These are phyloP conservation scores for Rhombomys opimus DNA, from an alignment of 2,113 vertebrate species.

Conservation along the genomic window DNA sequence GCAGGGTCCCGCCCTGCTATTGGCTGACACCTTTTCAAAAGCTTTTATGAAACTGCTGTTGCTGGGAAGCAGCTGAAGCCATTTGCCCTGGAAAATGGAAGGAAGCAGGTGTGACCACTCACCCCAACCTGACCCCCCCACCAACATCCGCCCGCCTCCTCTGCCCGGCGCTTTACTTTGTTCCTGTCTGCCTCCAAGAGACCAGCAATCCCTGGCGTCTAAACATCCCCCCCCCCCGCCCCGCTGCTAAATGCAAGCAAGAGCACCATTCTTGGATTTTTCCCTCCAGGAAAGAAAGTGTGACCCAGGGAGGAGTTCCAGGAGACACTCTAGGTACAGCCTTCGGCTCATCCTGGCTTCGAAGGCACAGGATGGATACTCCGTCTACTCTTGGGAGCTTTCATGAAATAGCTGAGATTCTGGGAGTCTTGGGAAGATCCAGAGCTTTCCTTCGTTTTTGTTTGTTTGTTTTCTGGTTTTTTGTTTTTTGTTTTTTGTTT, in stretches of 20 bases:
- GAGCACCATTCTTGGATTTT: neutral
- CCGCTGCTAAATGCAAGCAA: neutral
- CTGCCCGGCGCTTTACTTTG: neutral
- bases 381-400: neutral
- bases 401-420: neutral
- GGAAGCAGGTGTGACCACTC: constrained; percentile 72
- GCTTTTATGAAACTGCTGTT: constrained; percentile 73
- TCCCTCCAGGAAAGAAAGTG: neutral
- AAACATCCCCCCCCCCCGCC: neutral
- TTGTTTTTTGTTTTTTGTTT: neutral
- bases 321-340: neutral
- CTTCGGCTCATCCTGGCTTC: neutral
- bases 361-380: neutral
- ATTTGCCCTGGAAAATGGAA: constrained; percentile 69
- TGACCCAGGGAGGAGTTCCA: neutral
- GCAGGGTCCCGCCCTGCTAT: constrained; percentile 12
- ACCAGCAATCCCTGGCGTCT: neutral
- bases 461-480: too few species aligned
- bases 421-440: neutral
- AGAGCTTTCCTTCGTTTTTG: neutral
- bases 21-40: constrained; percentile 78
- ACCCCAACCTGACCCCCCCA: constrained; percentile 29
- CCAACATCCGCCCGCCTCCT: neutral
- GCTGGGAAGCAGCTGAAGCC: constrained; percentile 67
- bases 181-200: neutral